A percentile compares a stretch with the other conserved stretches of the same genome.
phyloP scores from a whole-genome alignment of 2,113 vertebrate species.

The Tragelaphus scriptus region DNA sequence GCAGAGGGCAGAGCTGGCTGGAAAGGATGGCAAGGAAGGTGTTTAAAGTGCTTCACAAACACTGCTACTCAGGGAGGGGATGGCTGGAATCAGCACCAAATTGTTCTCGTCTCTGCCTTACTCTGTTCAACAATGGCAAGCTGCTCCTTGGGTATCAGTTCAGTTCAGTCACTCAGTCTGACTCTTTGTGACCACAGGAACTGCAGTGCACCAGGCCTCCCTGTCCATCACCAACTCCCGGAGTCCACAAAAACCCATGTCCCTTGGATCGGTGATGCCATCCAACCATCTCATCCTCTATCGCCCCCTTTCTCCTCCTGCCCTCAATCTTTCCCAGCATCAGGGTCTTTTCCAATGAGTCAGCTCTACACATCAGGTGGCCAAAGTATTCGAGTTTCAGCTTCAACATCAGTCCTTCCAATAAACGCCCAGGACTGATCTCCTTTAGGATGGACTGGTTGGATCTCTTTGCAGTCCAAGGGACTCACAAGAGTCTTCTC shows the following conservation, averaged over 20 bases:
- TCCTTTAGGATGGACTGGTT: not conserved
- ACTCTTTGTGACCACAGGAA: accelerated
- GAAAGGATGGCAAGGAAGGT: not conserved
- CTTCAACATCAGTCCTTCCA: not conserved
- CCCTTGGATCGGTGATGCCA: not conserved
- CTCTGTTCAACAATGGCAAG: not conserved
- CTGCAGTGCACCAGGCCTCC: accelerated
- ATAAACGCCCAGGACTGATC: not conserved
- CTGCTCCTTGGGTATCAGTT: not conserved
- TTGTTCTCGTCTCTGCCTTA: not conserved
- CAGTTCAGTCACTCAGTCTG: not conserved
- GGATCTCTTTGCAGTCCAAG: no score
- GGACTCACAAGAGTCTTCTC: not conserved
- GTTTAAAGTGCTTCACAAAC: not conserved
- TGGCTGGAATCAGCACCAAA: not conserved
- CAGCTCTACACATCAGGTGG: not conserved
- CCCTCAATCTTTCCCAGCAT: not conserved
- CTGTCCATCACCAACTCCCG: not conserved
- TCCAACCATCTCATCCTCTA: not conserved
- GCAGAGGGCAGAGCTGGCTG: not conserved
- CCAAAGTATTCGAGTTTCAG: not conserved
- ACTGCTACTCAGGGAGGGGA: not conserved
- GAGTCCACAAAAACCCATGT: not conserved
- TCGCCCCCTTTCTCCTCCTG: not conserved
- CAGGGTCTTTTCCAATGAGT: not conserved